A percentile compares a stretch with the other conserved stretches of the same genome.
phyloP scores from a whole-genome alignment of 2,797 vertebrate genomes.

The Propithecus perrieri region DNA sequence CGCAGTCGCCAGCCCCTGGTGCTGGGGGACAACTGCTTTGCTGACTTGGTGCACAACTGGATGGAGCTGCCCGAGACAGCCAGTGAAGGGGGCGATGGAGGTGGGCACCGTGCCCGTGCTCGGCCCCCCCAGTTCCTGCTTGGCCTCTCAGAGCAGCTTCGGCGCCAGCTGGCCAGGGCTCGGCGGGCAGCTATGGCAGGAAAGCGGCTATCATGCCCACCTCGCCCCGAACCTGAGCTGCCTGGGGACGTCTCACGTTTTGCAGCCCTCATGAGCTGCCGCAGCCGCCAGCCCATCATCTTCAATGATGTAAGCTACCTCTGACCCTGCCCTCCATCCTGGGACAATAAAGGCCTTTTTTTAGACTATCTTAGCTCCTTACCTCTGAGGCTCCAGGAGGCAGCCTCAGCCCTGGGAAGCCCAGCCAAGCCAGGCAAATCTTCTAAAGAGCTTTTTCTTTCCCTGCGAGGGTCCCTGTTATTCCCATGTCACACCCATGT shows the following conservation, averaged over 20 bases:
- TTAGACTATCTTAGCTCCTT: conserved; percentile 37
- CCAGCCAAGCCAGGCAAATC: background rate
- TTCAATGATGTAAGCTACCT: conserved; percentile 97
- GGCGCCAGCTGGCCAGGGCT: conserved; percentile 91
- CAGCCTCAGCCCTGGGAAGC: background rate
- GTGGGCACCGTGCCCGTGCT: conserved; percentile 88
- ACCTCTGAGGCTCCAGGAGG: background rate
- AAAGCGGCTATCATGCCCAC: conserved; percentile 95
- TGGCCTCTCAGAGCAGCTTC: conserved; percentile 90
- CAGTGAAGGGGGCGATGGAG: conserved; percentile 86
- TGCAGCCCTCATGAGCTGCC: conserved; percentile 94
- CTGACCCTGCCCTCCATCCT: conserved; percentile 82
- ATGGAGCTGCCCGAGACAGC: conserved; percentile 96
- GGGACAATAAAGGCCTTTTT: conserved; percentile 77
- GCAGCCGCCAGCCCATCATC: conserved; percentile 97
- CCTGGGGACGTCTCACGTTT: conserved; percentile 92
- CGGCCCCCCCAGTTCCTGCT: conserved; percentile 93
- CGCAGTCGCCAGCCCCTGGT: conserved; percentile 96
- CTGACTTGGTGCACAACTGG: conserved; percentile 98
- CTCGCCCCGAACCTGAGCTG: conserved; percentile 88
- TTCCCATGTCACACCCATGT: background rate
- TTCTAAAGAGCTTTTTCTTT: background rate
- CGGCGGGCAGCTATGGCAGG: conserved; percentile 85
- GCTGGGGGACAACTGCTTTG: conserved; percentile 98
- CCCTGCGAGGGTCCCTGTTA: background rate